Evolutionary conservation across 2,888 invertebrate species (phyloP).

Genomic region (Ornithoptera priamus): DNA sequence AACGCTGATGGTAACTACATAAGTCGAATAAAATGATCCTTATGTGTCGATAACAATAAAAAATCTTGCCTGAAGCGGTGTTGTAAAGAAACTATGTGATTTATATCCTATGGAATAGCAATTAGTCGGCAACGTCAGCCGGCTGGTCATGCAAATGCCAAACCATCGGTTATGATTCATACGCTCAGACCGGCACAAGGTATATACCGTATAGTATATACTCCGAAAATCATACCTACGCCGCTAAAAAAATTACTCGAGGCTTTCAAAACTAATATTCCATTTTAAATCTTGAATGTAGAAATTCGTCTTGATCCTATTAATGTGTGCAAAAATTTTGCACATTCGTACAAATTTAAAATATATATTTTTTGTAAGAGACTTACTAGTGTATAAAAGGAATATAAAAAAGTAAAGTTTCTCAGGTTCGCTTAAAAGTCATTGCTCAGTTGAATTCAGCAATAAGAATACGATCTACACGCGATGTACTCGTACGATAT

Average conservation of each 20-base stretch:
- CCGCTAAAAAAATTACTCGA: conserved; percentile 5
- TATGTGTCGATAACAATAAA: conserved; percentile 30
- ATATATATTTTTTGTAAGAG: conserved; percentile 11
- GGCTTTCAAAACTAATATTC: conserved; percentile 4
- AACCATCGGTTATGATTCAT: conserved; percentile 63
- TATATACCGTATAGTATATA: conserved; percentile 33
- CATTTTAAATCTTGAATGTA: background rate
- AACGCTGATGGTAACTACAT: background rate
- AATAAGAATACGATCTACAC: conserved; percentile 31
- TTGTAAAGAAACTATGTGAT: conserved; percentile 49
- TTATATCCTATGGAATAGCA: conserved; percentile 67
- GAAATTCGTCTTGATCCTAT: background rate
- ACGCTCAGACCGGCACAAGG: conserved; percentile 43
- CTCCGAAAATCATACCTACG: conserved; percentile 45
- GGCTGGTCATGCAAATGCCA: conserved; percentile 63
- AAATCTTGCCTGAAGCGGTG: conserved; percentile 33
- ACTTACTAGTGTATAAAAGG: conserved; percentile 21
- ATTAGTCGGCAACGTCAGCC: conserved; percentile 55
- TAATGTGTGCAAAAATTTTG: too few relatives aligned
- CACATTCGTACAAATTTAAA: background rate
- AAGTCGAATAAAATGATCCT: conserved; percentile 16
- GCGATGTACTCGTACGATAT: conserved; percentile 29
- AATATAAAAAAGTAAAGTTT: conserved; percentile 26
- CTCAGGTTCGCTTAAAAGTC: conserved; percentile 29
- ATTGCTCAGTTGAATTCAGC: conserved; percentile 31